phyloP scores from a whole-genome alignment of 1,140 invertebrate genomes.

The Polypedilum pembai region DNA sequence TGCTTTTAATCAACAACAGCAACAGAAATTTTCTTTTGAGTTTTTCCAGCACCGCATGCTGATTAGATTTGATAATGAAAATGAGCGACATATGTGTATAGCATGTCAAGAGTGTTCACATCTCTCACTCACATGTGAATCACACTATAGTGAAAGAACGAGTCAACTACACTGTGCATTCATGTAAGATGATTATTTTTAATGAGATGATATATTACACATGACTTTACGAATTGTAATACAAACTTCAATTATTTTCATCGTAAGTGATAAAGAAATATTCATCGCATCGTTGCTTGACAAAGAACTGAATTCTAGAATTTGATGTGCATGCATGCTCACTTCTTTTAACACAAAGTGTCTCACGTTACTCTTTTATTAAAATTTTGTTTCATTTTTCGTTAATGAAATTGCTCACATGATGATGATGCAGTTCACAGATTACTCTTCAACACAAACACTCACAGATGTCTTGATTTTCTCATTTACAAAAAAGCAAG shows the following conservation, averaged over 20 bases:
- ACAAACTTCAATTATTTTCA: not conserved
- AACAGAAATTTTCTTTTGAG: constrained; percentile 1
- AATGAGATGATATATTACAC: constrained; percentile 27
- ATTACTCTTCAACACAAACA: not conserved
- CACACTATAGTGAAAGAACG: not conserved
- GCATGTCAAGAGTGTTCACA: not conserved
- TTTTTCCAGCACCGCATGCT: not conserved
- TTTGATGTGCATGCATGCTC: not conserved
- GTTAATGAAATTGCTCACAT: constrained; percentile 11
- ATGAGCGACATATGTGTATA: not conserved
- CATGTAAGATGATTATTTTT: constrained; percentile 22
- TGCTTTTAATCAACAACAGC: not conserved
- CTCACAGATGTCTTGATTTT: not conserved
- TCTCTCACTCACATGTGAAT: too few relatives aligned
- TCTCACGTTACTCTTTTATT: not conserved
- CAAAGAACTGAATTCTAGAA: not conserved
- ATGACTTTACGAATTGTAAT: not conserved
- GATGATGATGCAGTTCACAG: constrained; percentile 10
- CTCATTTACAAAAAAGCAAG: constrained; percentile 5
- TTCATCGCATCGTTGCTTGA: not conserved
- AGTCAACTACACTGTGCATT: not conserved
- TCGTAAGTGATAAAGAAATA: not conserved
- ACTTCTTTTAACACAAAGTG: not conserved
- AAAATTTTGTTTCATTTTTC: not conserved
- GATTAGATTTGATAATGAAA: constrained; percentile 23